Evolutionary conservation across 1,140 invertebrate genomes (phyloP).

Genomic region (Andrena cerasifolii): DNA sequence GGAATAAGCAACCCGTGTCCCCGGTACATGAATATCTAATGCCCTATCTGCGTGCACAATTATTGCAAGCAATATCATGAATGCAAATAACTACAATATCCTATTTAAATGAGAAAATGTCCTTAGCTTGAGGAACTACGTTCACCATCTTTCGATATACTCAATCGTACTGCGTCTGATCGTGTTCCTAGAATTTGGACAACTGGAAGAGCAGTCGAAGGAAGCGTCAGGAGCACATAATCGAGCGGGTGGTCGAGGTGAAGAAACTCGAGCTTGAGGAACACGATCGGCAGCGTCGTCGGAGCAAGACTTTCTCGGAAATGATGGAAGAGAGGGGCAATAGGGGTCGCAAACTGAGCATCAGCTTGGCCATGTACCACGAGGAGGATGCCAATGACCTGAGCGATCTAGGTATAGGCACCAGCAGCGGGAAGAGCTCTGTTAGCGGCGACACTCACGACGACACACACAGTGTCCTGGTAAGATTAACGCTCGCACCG

Average conservation of each 20-base stretch:
- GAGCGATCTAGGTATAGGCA: conserved; percentile 91
- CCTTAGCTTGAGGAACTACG: background rate
- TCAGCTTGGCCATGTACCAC: conserved; percentile 86
- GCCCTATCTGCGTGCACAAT: too few relatives aligned
- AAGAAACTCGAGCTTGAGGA: conserved; percentile 92
- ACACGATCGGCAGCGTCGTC: conserved; percentile 86
- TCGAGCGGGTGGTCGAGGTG: conserved; percentile 93
- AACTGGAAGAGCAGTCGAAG: conserved; percentile 96
- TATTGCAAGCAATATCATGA: too few relatives aligned
- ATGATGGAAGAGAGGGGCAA: conserved; percentile 94
- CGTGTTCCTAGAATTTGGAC: conserved; percentile 89
- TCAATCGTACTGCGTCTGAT: background rate
- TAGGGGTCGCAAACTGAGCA: conserved; percentile 82
- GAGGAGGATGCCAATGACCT: conserved; percentile 92
- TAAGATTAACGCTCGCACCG: conserved; percentile 76
- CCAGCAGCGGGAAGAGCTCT: conserved; percentile 88
- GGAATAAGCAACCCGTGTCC: too few relatives aligned
- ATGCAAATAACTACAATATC: too few relatives aligned
- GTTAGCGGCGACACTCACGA: conserved; percentile 88
- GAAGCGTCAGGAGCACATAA: conserved; percentile 94
- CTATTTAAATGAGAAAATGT: background rate
- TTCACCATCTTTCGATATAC: background rate
- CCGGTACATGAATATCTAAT: too few relatives aligned
- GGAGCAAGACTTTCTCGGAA: conserved; percentile 96
- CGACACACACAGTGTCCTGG: conserved; percentile 87